phyloP scores from a whole-genome alignment of 2,797 vertebrate species.

The Melanotaenia maccullochi region DNA sequence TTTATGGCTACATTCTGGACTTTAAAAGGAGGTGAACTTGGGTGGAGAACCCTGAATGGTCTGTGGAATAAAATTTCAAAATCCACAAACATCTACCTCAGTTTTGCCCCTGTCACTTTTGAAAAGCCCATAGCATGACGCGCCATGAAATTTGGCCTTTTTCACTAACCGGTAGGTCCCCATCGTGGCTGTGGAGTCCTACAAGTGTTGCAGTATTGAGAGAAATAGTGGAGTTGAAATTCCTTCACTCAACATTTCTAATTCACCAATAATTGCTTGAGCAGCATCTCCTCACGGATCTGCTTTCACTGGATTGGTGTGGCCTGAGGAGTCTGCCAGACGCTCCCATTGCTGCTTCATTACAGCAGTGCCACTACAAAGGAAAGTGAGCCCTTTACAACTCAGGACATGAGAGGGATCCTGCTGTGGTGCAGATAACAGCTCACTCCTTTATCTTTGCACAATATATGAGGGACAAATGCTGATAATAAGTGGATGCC shows the following conservation, averaged over 20 bases:
- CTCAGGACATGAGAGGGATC: conserved; percentile 50
- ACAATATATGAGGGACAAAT: conserved; percentile 39
- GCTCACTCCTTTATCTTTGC: conserved; percentile 49
- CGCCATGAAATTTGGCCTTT: conserved; percentile 25
- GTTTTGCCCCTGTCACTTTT: conserved; percentile 29
- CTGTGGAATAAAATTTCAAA: conserved; percentile 22
- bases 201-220: conserved; percentile 39
- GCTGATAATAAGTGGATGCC: conserved; percentile 25
- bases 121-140: conserved; percentile 9
- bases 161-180: conserved; percentile 21
- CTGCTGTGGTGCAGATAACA: conserved; percentile 51
- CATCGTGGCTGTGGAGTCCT: conserved; percentile 4
- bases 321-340: conserved; percentile 67
- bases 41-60: conserved; percentile 8
- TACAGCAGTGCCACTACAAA: conserved; percentile 64
- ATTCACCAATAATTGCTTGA: conserved; percentile 57
- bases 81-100: conserved; percentile 53
- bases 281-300: conserved; percentile 61
- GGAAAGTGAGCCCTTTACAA: conserved; percentile 41
- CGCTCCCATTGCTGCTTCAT: conserved; percentile 47
- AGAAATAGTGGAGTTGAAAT: conserved; percentile 63
- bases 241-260: conserved; percentile 53
- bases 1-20: conserved; percentile 53
- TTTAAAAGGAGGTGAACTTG: conserved; percentile 42
- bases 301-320: conserved; percentile 64